phyloP scores from a whole-genome alignment of 2,888 invertebrate species.

The Troides oblongomaculatus region DNA sequence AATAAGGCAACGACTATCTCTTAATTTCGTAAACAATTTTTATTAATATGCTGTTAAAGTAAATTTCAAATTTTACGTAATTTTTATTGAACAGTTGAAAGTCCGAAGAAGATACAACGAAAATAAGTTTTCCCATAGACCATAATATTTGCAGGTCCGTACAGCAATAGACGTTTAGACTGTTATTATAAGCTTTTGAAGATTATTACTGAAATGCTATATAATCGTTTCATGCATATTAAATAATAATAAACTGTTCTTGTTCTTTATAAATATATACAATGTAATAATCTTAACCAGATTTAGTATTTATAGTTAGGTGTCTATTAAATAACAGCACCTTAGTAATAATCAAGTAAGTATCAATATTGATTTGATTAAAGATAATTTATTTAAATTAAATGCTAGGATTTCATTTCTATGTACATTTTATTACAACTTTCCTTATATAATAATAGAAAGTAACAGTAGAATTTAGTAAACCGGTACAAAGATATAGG shows the following conservation, averaged over 20 bases:
- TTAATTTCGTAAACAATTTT: constrained; percentile 66
- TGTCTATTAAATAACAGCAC: constrained; percentile 47
- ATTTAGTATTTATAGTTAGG: constrained; percentile 12
- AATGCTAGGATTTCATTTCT: constrained; percentile 43
- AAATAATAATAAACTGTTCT: constrained; percentile 22
- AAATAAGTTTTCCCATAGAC: constrained; percentile 41
- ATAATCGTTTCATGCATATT: constrained; percentile 6
- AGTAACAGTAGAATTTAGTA: constrained; percentile 47
- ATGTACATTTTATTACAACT: constrained; percentile 72
- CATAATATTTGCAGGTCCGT: constrained; percentile 33
- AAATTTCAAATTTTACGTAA: constrained; percentile 46
- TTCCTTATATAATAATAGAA: constrained; percentile 49
- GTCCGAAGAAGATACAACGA: constrained; percentile 46
- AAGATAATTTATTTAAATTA: constrained; percentile 40
- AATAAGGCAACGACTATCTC: constrained; percentile 80
- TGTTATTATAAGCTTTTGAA: constrained; percentile 24
- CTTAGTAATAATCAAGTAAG: constrained; percentile 35
- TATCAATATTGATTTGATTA: constrained; percentile 50
- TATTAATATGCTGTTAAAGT: constrained; percentile 49
- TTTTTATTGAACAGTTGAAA: constrained; percentile 62
- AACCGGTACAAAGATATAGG: constrained; percentile 47
- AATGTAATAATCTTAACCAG: constrained; percentile 22
- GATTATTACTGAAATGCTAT: constrained; percentile 2
- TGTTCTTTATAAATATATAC: constrained; percentile 17
- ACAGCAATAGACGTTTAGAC: constrained; percentile 12